Evolutionary conservation across 2,797 vertebrate species (phyloP).

Genomic region (Acrossocheilus wenchowensis): DNA sequence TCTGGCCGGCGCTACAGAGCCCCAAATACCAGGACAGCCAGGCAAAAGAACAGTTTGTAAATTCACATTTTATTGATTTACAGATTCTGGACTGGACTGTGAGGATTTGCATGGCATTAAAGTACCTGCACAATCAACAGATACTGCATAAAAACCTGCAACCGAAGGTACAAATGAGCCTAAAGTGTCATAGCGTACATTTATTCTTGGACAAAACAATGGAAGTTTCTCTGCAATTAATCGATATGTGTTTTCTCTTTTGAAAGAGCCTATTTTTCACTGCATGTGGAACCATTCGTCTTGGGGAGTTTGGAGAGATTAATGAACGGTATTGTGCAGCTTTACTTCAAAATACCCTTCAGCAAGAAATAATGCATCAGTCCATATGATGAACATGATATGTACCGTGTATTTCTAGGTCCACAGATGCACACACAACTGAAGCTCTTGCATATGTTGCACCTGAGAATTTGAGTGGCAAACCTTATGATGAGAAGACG

Average conservation of each 20-base stretch:
- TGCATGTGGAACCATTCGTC: neutral
- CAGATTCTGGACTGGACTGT: slow-evolving; percentile 38
- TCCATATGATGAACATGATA: neutral
- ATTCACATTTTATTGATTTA: neutral
- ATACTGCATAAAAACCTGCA: slow-evolving; percentile 16
- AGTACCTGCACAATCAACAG: slow-evolving; percentile 1
- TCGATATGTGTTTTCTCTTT: neutral
- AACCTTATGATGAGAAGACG: neutral
- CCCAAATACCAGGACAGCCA: too few species aligned
- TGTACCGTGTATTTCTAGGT: neutral
- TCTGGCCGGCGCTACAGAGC: too few species aligned
- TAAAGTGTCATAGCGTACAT: neutral
- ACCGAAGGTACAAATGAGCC: neutral
- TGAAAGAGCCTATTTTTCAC: slow-evolving; percentile 4
- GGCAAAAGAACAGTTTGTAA: neutral
- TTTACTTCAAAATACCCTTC: neutral
- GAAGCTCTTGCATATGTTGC: neutral
- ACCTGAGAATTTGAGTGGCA: neutral
- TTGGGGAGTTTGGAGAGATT: neutral
- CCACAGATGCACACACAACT: neutral
- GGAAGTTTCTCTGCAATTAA: neutral
- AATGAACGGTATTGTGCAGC: neutral
- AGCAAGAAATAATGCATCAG: neutral
- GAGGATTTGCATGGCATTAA: slow-evolving; percentile 12
- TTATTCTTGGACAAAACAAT: neutral